A percentile compares a stretch with the other conserved stretches of the same genome.
Conservation (phyloP, 2,113 vertebrate species). For the Oncorhynchus keta region DNA sequence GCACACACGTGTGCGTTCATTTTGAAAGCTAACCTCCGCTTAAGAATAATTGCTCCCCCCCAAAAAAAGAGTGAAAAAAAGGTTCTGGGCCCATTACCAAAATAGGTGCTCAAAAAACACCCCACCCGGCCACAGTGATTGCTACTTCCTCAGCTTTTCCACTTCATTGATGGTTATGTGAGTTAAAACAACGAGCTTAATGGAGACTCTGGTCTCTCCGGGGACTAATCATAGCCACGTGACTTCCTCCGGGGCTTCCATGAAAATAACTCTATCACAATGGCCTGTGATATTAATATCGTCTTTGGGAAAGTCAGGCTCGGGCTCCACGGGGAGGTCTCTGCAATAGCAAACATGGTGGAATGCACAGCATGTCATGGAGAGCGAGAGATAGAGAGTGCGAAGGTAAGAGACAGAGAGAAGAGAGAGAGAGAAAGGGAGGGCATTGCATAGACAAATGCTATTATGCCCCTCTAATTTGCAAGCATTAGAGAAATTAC, state of each 20-base stretch:
- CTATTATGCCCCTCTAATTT: neutral
- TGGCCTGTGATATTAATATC: slow-evolving; percentile 99
- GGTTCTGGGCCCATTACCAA: slow-evolving; percentile 83
- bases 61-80: slow-evolving; percentile 51
- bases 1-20: slow-evolving; percentile 72
- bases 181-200: slow-evolving; percentile 94
- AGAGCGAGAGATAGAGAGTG: slow-evolving; percentile 45
- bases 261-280: slow-evolving; percentile 99
- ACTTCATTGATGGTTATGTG: slow-evolving; percentile 91
- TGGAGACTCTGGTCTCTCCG: slow-evolving; percentile 81
- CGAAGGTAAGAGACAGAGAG: too few species aligned
- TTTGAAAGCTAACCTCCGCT: slow-evolving; percentile 64
- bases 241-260: slow-evolving; percentile 97
- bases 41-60: slow-evolving; percentile 33
- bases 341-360: slow-evolving; percentile 82
- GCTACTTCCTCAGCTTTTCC: slow-evolving; percentile 96
- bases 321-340: slow-evolving; percentile 82
- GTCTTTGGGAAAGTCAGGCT: slow-evolving; percentile 91
- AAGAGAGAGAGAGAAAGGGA: neutral
- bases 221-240: slow-evolving; percentile 96
- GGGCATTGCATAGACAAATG: neutral
- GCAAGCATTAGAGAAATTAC: neutral
- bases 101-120: slow-evolving; percentile 80
- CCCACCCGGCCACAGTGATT: slow-evolving; percentile 77
- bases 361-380: slow-evolving; percentile 86